Percentiles rank a stretch among this genome's conserved stretches.
These are phyloP conservation scores for human (Homo sapiens) DNA, from an alignment of 2,113 vertebrate species.

Conservation along the genomic window DNA sequence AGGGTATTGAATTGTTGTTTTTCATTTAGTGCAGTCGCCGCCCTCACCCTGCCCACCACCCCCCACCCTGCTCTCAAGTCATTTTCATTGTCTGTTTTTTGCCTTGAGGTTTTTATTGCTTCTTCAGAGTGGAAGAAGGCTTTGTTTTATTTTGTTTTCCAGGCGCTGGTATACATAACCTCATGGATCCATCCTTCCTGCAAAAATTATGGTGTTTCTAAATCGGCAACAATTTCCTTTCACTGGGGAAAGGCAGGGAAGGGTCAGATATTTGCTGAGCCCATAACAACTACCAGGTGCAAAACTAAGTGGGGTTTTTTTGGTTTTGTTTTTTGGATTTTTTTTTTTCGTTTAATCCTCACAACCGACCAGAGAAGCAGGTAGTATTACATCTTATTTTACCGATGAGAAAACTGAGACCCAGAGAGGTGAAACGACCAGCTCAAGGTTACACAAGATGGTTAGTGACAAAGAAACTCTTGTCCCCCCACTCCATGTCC, in stretches of 20 bases:
- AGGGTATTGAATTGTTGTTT: conserved; percentile 77
- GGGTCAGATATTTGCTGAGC: not conserved
- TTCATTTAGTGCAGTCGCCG: conserved; percentile 60
- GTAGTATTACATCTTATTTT: conserved; percentile 30
- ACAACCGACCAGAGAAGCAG: not conserved
- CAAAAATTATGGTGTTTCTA: not conserved
- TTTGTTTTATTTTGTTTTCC: conserved; percentile 60
- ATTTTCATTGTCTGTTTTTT: conserved; percentile 56
- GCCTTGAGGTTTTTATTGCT: conserved; percentile 68
- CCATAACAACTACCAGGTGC: not conserved
- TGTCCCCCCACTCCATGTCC: not conserved
- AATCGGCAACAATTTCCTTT: conserved; percentile 21
- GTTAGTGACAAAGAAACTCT: not conserved
- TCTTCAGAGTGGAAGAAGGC: conserved; percentile 12
- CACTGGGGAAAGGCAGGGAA: not conserved
- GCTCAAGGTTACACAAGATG: conserved; percentile 36
- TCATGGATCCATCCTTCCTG: not conserved
- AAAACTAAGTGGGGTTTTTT: not conserved
- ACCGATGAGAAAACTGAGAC: conserved; percentile 48
- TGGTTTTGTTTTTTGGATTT: not conserved
- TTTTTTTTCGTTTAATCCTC: not conserved
- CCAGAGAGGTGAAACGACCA: not conserved
- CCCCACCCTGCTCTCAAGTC: conserved; percentile 14
- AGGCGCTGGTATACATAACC: not conserved
- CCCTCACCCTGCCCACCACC: conserved; percentile 44